Base-by-base conservation (phyloP, 2,797 vertebrate species). In the Brachyrhaphis roseni region DNA sequence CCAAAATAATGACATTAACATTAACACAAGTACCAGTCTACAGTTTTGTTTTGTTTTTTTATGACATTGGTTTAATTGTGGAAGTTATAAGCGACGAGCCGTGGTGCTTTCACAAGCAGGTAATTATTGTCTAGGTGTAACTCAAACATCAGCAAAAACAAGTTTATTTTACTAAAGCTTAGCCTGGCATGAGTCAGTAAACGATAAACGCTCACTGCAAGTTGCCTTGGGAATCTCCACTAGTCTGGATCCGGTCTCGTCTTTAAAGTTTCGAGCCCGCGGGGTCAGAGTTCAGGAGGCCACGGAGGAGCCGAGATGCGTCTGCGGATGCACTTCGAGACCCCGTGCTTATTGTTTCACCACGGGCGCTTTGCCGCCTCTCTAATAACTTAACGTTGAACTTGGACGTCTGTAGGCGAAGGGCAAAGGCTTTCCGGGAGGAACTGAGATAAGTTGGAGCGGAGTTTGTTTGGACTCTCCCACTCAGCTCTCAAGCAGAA, bases 401-500 rank as follows among this genome's bases (percentile, higher is more conserved):
- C 74, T 83, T 71, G 64, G 74, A 85, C 83, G 86, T 77, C 43
- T 76, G 82, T 79, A 79, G 72, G 82, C 41, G 1, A 70, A 41
- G n/a, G n/a, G 82, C 64, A 74, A 81, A 80, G 88, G 73, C 79
- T 71, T 43, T 34, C 49, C 26, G 62, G 75, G 41, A 82, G 80
- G 74, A 87, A 82, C 43, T 81, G 43, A 88, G 85, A 87, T 75
- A 68, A 82, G 81, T 81, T 57, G 57, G 72, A 72, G 11, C 64
- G 76, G 72, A 88, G 83, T 80, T 88, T 79, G 75, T 59, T 15
- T 86, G 11, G 81, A 83, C 79, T 89, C 90, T 91, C 86, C 88
- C 90, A 90, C 91, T 89, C 85, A 82, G 78, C 79, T 77, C 86
- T 88, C 79, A n/a, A 88, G 82, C 49, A 83, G 78, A 87, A 77